Conservation (phyloP, 2,888 invertebrate genomes). For the Eupithecia centaureata region DNA sequence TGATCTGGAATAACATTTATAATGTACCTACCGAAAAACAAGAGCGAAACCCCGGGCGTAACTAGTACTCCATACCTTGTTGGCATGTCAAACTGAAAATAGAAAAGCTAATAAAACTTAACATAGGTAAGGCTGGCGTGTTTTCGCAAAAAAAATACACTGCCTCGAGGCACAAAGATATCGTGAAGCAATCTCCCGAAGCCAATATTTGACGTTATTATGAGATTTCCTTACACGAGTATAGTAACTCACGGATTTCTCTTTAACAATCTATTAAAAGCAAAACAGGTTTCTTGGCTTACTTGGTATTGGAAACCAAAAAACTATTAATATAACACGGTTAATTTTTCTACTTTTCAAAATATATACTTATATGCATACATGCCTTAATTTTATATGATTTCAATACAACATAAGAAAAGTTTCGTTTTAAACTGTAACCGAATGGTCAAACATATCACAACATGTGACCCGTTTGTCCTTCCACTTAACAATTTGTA, state of each 20-base stretch:
- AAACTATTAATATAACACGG: not conserved
- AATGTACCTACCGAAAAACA: no score
- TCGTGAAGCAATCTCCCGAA: slow-evolving; percentile 8
- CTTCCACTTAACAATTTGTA: no score
- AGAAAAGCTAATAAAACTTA: not conserved
- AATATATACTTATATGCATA: no score
- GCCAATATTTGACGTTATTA: slow-evolving; percentile 28
- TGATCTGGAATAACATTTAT: not conserved
- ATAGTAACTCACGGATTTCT: slow-evolving; percentile 6
- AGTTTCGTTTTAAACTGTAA: no score
- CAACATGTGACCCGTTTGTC: no score
- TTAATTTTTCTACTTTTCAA: no score
- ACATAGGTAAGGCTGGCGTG: not conserved
- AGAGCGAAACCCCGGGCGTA: no score
- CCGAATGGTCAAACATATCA: no score
- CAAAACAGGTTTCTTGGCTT: not conserved
- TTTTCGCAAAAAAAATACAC: slow-evolving; percentile 16
- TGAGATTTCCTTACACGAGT: slow-evolving; percentile 18
- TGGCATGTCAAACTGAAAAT: not conserved
- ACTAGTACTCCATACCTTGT: not conserved
- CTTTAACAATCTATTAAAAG: not conserved
- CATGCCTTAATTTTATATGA: no score
- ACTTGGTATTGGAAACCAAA: no score
- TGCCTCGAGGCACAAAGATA: slow-evolving; percentile 23
- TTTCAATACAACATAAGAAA: no score